Evolutionary conservation across 2,113 vertebrate species (phyloP), one percentile per base, ranked within the genome.

Genomic region (Archocentrus centrarchus): DNA sequence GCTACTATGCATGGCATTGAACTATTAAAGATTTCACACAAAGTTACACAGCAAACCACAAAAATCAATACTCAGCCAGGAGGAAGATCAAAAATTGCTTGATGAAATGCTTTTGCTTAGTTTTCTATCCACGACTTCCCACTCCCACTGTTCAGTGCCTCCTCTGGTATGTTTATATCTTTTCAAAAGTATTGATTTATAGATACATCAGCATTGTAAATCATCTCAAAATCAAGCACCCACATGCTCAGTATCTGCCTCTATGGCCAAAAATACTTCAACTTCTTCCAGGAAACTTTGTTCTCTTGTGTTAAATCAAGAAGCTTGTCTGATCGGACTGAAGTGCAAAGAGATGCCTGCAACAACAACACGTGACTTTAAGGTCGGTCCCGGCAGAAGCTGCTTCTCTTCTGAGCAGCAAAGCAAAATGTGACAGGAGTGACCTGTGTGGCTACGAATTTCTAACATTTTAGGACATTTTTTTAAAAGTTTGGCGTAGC

Each of bases 161-260:
- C 79, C 80, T 83, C 83, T 77, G 91, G 88, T 91, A 91, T 92
- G 89, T 91, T 93, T 90, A 63, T 86, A 75, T 90, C 85, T 89
- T 92, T 93, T 94, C 86, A 86, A 86, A 88, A 57, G 81, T 80
- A 88, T 86, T 73, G 86, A 94, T 94, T 94, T 94, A 94, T 91
- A 78, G 90, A 92, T 6, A 81, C 73, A 79, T 82, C 76, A 2
- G 73, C 59, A 2, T 58, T 83, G 79, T 93, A 92, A 95, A 94
- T 93, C 91, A 89, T 88, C 79, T 70, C 7, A 41, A 88, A 90
- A 90, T 92, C 85, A 86, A 92, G 85, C 84, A 59, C 87, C 84
- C 82, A 80, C 81, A 64, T 85, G 81, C 86, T 84, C 80, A 20
- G 55, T 75, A 82, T 90, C 83, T 77, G 41, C 75, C 37, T 8